Base-by-base conservation (phyloP, 2,888 invertebrate species). In the Melieria omissa region DNA sequence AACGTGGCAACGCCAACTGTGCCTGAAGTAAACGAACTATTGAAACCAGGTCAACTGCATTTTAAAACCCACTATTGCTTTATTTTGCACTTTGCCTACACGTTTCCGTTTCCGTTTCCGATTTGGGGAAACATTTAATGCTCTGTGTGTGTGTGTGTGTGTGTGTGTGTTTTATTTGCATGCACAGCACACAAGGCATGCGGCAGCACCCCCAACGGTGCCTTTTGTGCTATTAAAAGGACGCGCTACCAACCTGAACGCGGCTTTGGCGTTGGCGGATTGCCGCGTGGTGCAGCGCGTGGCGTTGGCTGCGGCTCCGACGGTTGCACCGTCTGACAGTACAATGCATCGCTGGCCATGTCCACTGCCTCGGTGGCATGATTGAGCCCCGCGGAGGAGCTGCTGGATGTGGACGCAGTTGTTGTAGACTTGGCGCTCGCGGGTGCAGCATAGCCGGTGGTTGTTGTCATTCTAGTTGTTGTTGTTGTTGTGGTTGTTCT, bases 251-350 rank as follows among this genome's bases (percentile, higher is more conserved):
- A 29, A 29, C 82, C 84, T 84, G 84, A 84, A 75, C 87, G 83
- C 61, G 87, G 87, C 75, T 86, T 87, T 73, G 87, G 86, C 72
- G 86, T 87, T 78, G 87, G 87, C 74, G 82, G 82, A 76, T 79
- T 79, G 54, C 58, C 42, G 12, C 86, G 83, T 73, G 86, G 86
- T 69, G 86, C 86, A 71, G 86, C 82, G 74, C 84, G 82, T 74
- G 86, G 86, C 73, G 84, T 81, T 69, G 85, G 82, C 72, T 82
- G 84, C 16, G 85, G 83, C 70, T 83, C 83, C 70, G 80, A 80
- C 41, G 66, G 62, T n/a, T 45, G 46, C 7, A 16, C 10, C 44
- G 42, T 45, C n/a, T 54, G 70, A 76, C 87, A 87, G 74, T 84
- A 86, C 65, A 82, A 80, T 69, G 85, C 83, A 80, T 86, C 86